Base-by-base conservation (phyloP, 2,888 invertebrate species). In the Apamea anceps region DNA sequence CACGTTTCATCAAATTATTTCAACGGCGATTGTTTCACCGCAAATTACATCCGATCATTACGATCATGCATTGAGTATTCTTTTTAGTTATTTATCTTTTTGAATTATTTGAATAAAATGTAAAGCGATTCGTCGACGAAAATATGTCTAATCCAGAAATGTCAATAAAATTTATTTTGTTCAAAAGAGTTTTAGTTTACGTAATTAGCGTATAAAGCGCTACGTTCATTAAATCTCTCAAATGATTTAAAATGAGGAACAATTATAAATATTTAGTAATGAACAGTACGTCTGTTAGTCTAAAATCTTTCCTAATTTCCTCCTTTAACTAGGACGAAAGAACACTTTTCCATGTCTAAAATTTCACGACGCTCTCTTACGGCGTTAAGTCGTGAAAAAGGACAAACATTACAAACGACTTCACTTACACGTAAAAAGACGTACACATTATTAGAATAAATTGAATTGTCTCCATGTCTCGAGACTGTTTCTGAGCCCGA, bases 231-330 rank as follows among this genome's bases (percentile, higher is more conserved):
- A 21, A 63, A 32, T 1, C 0, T 15, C 25, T 60, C 15, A 72
- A 37, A 81, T 1, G 2, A 51, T 48, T 32, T 21, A 51, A 37
- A n/a, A n/a, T 65, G 18, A 21, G 37, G 1, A 12, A 65, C 25
- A 13, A 13, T 21, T n/a, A 21, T 2, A 62, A 65, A 10, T 68
- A 83, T 77, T 57, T 28, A 57, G 25, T 15, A 67, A 65, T 71
- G n/a, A 60, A 66, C 51, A 78, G 51, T 83, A 78, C 28, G 65
- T 78, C 42, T 66, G 70, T 45, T 65, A 77, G n/a, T 71, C 7
- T 48, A 4, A 28, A 32, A 32, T 65, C 1, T 57, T 77, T 51
- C 5, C 0, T 8, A 10, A n/a, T n/a, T 42, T 32, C 0, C 8
- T 15, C 0, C 66, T 42, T 21, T 28, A 1, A 32, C 1, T 54